phyloP scores from a whole-genome alignment of 2,113 vertebrate genomes.

The Macroglossus sobrinus region DNA sequence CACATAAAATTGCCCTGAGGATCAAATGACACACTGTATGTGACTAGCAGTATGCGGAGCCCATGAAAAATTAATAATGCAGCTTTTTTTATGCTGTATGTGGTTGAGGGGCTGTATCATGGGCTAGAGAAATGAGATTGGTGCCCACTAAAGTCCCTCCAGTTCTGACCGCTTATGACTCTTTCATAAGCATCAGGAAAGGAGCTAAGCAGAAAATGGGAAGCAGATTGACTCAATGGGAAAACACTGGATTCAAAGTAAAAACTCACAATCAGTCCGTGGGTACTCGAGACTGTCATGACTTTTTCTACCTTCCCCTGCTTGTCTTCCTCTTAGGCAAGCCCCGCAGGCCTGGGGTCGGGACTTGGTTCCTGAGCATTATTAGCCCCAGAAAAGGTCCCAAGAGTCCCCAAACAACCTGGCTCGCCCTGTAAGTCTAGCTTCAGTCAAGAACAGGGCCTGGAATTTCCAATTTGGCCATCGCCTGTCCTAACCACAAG shows the following conservation, averaged over 20 bases:
- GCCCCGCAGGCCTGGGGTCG: neutral
- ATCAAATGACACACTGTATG: neutral
- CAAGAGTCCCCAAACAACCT: neutral
- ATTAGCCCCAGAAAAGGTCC: neutral
- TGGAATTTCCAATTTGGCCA: neutral
- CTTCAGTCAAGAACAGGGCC: neutral
- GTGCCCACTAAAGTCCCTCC: neutral
- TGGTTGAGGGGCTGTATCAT: neutral
- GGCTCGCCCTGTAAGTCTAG: neutral
- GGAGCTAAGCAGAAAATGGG: neutral
- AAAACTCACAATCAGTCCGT: neutral
- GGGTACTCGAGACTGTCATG: neutral
- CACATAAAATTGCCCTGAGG: neutral
- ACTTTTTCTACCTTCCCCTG: neutral
- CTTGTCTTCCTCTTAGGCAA: neutral
- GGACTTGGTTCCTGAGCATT: neutral
- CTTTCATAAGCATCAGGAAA: slow-evolving; percentile 38
- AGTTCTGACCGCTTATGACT: neutral
- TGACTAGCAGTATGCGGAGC: neutral
- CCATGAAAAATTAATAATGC: neutral
- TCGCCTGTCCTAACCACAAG: slow-evolving; percentile 50
- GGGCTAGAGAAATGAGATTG: neutral
- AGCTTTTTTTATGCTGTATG: neutral
- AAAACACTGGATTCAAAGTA: slow-evolving; percentile 24
- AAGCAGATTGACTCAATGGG: neutral